Base-by-base conservation (phyloP, 2,888 invertebrate genomes). In the Orchestes rusci region DNA sequence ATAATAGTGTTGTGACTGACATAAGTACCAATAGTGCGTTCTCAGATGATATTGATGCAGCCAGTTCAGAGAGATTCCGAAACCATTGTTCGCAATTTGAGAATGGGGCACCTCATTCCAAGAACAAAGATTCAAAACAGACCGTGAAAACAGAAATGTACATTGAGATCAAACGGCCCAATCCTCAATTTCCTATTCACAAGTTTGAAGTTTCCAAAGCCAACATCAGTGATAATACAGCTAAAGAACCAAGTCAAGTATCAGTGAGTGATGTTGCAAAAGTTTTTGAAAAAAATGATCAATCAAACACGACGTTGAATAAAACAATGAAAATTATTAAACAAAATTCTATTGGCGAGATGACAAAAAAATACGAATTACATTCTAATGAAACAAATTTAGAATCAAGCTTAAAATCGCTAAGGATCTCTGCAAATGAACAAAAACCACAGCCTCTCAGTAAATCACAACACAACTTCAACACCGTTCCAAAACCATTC, bases 101-200 rank as follows among this genome's bases (percentile, higher is more conserved):
- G n/a, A n/a, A n/a, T n/a, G n/a, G n/a, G n/a, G n/a, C n/a, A n/a
- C n/a, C n/a, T n/a, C n/a, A n/a, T 19, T 12, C 27, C 18, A 8
- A 43, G 31, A 53, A 45, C 37, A 56, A 56, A 10, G 53, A 12
- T 8, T 16, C 38, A 1, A 34, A 31, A 13, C 38, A 29, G 18
- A 39, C 34, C 31, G 57, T 60, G 20, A 62, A 60, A 53, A 62
- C 60, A 15, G 64, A 64, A 53, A 57, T 64, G 47, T 61, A 58
- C 38, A 59, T 64, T 23, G 56, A 64, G 48, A 60, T 65, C 27
- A 54, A 52, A 4, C 39, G 42, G 4, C 45, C 43, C 10, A 20
- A 12, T 7, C 43, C 42, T 17, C 17, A 39, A 12, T 45, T 32
- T 28, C 12, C 37, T 2, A 38, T 53, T 4, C 53, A 56, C 37